Evolutionary conservation across 2,888 invertebrate species (phyloP).

Genomic region (Ochropacha duplaris): DNA sequence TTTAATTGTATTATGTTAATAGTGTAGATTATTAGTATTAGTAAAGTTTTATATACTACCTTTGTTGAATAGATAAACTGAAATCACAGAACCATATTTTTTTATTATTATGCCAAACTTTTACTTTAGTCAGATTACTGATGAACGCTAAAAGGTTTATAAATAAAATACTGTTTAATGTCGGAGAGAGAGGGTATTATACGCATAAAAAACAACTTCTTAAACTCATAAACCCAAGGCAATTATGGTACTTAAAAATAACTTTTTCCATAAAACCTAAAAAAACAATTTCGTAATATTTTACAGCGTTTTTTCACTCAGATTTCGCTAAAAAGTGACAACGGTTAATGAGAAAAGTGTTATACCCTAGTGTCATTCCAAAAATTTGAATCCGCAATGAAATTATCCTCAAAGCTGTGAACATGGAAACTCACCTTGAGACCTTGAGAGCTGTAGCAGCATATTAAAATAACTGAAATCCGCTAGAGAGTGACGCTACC

Average conservation of each 20-base stretch:
- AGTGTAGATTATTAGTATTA: no score
- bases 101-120: neutral
- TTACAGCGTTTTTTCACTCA: neutral
- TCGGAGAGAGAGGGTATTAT: neutral
- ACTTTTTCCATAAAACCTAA: neutral
- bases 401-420: constrained; percentile 21
- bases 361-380: constrained; percentile 12
- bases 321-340: neutral
- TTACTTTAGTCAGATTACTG: neutral
- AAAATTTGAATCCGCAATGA: constrained; percentile 3
- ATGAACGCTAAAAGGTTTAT: neutral
- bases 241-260: neutral
- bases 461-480: constrained; percentile 46
- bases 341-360: constrained; percentile 18
- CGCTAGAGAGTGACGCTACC: constrained; percentile 36
- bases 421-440: constrained; percentile 18
- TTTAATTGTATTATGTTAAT: no score
- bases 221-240: neutral
- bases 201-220: neutral
- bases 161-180: neutral
- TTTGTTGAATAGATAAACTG: no score
- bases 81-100: no score
- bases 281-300: neutral
- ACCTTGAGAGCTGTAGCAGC: constrained; percentile 14
- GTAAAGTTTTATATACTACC: no score